Evolutionary conservation across 1,140 invertebrate species (phyloP), one percentile per base, ranked within the genome.

Genomic region (Aplysia californica): DNA sequence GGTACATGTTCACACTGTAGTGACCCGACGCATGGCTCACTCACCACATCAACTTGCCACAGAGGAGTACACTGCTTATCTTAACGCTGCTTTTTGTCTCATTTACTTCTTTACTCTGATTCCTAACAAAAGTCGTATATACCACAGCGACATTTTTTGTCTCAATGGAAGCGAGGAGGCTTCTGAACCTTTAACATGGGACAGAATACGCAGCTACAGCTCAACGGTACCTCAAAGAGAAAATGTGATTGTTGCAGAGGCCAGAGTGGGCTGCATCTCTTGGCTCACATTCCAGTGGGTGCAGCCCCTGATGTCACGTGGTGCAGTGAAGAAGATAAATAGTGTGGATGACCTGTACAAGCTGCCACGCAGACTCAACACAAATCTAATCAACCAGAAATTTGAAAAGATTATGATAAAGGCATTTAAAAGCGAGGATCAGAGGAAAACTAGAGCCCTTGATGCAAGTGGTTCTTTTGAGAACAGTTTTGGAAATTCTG

Each of bases 271-370:
- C 36, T 92, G 91, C 82, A 83, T 94, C 1, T 96, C 96, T 0
- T 93, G 93, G 84, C 90, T 98, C 5, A 89, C 94, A 21, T 97
- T 99, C 86, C 90, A 93, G 77, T 99, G 97, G 97, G 95, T 97
- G 0, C 92, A 94, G 76, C 94, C 95, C 10, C 88, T 98, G 50
- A 94, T 98, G 89, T 85, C 92, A 66, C 97, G 96, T 91, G 97
- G 96, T 4, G 91, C 93, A 4, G 93, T 94, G 6, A 78, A 85
- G 44, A 92, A 93, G 78, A 88, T 99, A 6, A 92, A 92, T 69
- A 92, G 92, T 83, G 89, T 93, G 0, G 94, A 96, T 86, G 96
- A 98, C 91, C 88, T 98, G 0, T 97, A 94, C 90, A 94, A 96
- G 88, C 89, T 99, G 58, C 97, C 97, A 0, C 90, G 92, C 38